Conservation (phyloP, 2,113 vertebrate genomes). For the Ammospiza caudacuta region DNA sequence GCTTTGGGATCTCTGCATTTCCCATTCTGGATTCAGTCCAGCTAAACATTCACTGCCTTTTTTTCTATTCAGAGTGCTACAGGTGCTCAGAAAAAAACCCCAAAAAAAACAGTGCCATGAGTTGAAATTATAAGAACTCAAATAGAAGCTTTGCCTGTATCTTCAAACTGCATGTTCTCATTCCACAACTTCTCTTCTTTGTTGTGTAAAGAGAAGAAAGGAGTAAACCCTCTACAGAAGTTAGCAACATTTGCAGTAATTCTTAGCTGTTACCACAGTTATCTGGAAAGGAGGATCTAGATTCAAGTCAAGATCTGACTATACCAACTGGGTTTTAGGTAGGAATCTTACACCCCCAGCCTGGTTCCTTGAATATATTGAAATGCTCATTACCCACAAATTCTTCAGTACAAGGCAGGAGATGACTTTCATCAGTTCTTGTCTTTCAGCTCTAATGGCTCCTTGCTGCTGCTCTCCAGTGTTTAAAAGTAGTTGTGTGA, state of each 20-base stretch:
- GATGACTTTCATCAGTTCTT: neutral
- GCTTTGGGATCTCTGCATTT: constrained; percentile 25
- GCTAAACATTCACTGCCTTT: constrained; percentile 46
- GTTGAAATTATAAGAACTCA: constrained; percentile 4
- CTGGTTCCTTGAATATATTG: neutral
- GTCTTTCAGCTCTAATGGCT: constrained; percentile 34
- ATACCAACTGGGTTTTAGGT: neutral
- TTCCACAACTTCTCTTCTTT: neutral
- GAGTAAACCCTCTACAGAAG: neutral
- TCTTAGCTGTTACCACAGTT: neutral
- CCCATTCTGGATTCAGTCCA: constrained; percentile 30
- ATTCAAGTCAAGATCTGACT: neutral
- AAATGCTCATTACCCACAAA: neutral
- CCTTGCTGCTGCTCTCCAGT: constrained; percentile 24
- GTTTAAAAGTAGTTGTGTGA: constrained; percentile 1
- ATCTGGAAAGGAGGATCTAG: neutral
- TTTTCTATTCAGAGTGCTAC: constrained; percentile 27
- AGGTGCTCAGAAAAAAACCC: constrained; percentile 1
- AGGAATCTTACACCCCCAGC: neutral
- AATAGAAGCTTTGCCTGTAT: neutral
- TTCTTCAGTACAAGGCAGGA: neutral
- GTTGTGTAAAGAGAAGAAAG: neutral
- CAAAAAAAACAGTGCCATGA: constrained; percentile 51
- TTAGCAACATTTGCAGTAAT: neutral
- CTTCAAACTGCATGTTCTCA: neutral